A percentile compares a stretch with the other conserved stretches of the same genome.
phyloP scores from a whole-genome alignment of 2,113 vertebrate species.

The Lagenorhynchus albirostris region DNA sequence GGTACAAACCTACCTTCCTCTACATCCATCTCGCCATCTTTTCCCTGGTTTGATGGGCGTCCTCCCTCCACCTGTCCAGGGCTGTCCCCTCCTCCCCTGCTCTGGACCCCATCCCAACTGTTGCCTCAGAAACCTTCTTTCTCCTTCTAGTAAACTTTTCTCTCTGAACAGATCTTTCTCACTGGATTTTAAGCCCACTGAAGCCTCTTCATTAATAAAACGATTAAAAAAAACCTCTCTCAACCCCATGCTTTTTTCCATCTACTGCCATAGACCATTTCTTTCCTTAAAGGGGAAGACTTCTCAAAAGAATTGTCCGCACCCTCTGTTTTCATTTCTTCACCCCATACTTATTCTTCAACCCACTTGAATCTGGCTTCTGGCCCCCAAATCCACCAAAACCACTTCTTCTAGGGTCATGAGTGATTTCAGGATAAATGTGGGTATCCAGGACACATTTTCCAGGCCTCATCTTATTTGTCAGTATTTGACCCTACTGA shows the following conservation, averaged over 20 bases:
- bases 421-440: not conserved
- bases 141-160: not conserved
- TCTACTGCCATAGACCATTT: not conserved
- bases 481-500: not conserved
- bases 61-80: accelerated
- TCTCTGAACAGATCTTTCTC: not conserved
- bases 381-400: not conserved
- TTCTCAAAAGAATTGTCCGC: not conserved
- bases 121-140: not conserved
- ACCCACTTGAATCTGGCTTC: not conserved
- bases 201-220: not conserved
- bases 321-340: not conserved
- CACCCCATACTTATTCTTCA: not conserved
- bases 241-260: not conserved
- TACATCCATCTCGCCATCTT: accelerated
- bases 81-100: not conserved
- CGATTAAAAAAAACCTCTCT: not conserved
- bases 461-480: not conserved
- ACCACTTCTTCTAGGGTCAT: not conserved
- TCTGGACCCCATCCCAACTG: too few relatives aligned
- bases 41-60: not conserved
- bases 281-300: not conserved
- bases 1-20: not conserved
- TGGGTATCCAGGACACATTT: not conserved
- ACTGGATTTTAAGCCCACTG: not conserved